Evolutionary conservation across 2,797 vertebrate genomes (phyloP), one percentile per base, ranked within the genome.

Genomic region (Lagocephalus sceleratus): DNA sequence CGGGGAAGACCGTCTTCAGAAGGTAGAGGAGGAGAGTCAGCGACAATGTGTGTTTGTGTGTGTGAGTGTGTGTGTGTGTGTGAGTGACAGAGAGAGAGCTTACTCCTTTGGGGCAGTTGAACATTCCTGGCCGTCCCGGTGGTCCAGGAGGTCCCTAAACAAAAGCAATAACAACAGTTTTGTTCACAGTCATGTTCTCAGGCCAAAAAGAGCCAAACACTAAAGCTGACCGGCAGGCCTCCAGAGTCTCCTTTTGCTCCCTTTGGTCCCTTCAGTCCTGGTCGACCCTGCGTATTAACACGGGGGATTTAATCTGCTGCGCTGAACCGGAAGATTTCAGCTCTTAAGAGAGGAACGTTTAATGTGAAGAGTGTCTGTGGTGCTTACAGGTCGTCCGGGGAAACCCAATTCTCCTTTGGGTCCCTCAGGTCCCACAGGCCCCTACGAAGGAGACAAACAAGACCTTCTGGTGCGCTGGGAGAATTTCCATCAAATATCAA

Each of bases 321-420:
- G n/a, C n/a, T n/a, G n/a, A n/a, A n/a, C n/a, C n/a, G 25, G 25
- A 25, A 25, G 25, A 29, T 10, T 29, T 29, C 29, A 29, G 29
- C 29, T 29, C 29, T 2, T 7, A 8, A 25, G 25, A 25, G 2
- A 25, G 25, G 8, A 25, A 29, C 25, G 25, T 39, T 14, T 39
- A 10, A 41, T 16, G 15, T 10, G 10, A 39, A 5, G 20, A 35
- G 22, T 47, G 43, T 21, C 54, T 1, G 44, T 46, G 38, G 52
- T 85, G 86, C 95, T 85, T 92, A 98, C 96, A 32, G 93, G 91
- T 63, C 94, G 87, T 68, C 96, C 96, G 0, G 96, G 95, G 42
- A 97, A 87, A 47, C 97, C 97, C 50, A 94, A 92, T 61, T 95
- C 96, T 80, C 97, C 97, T 87, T 95, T 98, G 8, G 85, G 87